Evolutionary conservation across 53 echinoderm and acorn worm species (phyloP), one percentile per base, ranked within the genome.

Genomic region (Hippasteria phrygiana): DNA sequence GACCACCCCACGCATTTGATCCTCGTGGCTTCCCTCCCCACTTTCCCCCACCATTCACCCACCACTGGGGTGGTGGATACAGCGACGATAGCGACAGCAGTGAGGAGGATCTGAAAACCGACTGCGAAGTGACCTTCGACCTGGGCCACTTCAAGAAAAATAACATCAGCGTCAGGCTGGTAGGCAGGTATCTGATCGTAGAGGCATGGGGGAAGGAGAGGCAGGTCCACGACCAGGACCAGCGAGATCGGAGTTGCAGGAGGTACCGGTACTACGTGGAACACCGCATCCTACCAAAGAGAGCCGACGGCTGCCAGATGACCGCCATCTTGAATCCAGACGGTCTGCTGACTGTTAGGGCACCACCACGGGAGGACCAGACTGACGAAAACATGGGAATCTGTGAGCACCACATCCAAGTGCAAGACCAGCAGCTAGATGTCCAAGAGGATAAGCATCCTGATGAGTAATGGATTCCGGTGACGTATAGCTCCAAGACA

Each of bases 201-300:
- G 77, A 51, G 34, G 54, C 77, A 33, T 10, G 36, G 32, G 77
- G 53, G 27, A 77, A 34, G 33, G 77, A 16, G 37, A 54, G 54
- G 2, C 54, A 22, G 53, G 3, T 9, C 35, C 3, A 5, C n/a
- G 20, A 10, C 14, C 0, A 33, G 32, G 16, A 28, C 34, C 34
- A 0, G 10, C 33, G 29, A 36, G 71, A 71, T 7, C 33, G 16
- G 20, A 54, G 33, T 36, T 77, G 50, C 53, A 76, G 53, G 28
- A 20, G 76, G 51, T 76, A 51, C 77, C 53, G 76, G 51, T 76
- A 51, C 77, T 77, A 53, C 37, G 77, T 54, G 55, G 77, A 77
- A 35, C 51, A 54, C 16, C 77, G 38, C 54, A 50, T 18, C 77
- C 51, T 77, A 26, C 54, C 77, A 5, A 77, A 77, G 77, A 53